phyloP scores from a whole-genome alignment of 2,888 invertebrate species.

The Monoplex corrugatus region DNA sequence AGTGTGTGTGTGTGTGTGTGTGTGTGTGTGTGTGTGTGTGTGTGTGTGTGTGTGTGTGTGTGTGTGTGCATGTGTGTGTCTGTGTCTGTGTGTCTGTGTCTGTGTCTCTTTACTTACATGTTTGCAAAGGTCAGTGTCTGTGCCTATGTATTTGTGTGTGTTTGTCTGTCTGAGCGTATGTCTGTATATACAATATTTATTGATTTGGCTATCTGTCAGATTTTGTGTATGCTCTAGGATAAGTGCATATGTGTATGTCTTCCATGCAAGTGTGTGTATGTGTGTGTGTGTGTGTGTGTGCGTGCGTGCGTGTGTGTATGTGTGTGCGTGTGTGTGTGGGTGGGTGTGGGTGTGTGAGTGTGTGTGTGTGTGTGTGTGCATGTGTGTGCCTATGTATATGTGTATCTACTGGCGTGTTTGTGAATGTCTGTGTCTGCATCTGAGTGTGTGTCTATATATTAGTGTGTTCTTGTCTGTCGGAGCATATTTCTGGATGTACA shows the following conservation, averaged over 20 bases:
- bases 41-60: not conserved
- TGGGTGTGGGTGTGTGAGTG: too few species aligned
- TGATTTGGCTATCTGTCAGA: too few species aligned
- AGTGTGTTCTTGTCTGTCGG: too few species aligned
- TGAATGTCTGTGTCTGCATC: too few species aligned
- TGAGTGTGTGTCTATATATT: too few species aligned
- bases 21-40: not conserved
- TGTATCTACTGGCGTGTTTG: not conserved
- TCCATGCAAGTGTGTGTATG: too few species aligned
- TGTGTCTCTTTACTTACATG: not conserved
- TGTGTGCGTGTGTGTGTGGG: not conserved
- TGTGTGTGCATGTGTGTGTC: not conserved
- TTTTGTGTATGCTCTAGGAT: not conserved
- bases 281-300: conserved; percentile 7
- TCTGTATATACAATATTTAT: too few species aligned
- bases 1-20: not conserved
- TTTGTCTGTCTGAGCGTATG: not conserved
- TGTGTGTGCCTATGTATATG: not conserved
- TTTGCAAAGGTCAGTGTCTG: not conserved
- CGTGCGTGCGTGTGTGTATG: not conserved
- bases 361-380: not conserved
- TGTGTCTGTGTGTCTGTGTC: not conserved
- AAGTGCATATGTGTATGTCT: not conserved
- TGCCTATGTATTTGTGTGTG: not conserved
- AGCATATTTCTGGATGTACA: too few species aligned